phyloP scores from a whole-genome alignment of 2,888 invertebrate genomes.

The Thyatira batis region DNA sequence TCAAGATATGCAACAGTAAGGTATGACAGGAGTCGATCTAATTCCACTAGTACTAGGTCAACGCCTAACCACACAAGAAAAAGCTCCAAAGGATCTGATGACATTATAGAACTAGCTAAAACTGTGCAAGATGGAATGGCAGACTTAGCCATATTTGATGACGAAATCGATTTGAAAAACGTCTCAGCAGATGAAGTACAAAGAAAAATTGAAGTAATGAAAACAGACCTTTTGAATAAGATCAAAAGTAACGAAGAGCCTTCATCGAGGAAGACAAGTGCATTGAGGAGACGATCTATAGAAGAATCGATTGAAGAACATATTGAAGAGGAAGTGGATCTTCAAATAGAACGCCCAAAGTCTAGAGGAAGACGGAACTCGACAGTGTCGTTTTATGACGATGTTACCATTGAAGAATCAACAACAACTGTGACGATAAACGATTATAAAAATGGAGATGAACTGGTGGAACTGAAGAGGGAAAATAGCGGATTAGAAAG shows the following conservation, averaged over 20 bases:
- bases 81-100: conserved; percentile 64
- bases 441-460: conserved; percentile 41
- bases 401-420: conserved; percentile 40
- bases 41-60: conserved; percentile 54
- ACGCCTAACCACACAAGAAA: conserved; percentile 60
- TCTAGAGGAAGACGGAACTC: conserved; percentile 67
- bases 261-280: conserved; percentile 55
- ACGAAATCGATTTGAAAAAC: conserved; percentile 47
- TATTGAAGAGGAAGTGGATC: conserved; percentile 39
- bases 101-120: conserved; percentile 76
- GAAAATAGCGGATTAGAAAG: conserved; percentile 50
- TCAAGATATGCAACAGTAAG: conserved; percentile 42
- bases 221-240: conserved; percentile 65
- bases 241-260: conserved; percentile 47
- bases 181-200: conserved; percentile 56
- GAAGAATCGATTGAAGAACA: conserved; percentile 70
- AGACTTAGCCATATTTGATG: conserved; percentile 66
- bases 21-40: conserved; percentile 48
- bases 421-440: conserved; percentile 40
- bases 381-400: conserved; percentile 60
- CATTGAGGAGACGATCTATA: conserved; percentile 55
- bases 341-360: conserved; percentile 51
- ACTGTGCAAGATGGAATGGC: conserved; percentile 82
- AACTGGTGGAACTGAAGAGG: conserved; percentile 35
- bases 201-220: conserved; percentile 66